Base-by-base conservation (phyloP, 2,888 invertebrate species). In the Brassicogethes aeneus region DNA sequence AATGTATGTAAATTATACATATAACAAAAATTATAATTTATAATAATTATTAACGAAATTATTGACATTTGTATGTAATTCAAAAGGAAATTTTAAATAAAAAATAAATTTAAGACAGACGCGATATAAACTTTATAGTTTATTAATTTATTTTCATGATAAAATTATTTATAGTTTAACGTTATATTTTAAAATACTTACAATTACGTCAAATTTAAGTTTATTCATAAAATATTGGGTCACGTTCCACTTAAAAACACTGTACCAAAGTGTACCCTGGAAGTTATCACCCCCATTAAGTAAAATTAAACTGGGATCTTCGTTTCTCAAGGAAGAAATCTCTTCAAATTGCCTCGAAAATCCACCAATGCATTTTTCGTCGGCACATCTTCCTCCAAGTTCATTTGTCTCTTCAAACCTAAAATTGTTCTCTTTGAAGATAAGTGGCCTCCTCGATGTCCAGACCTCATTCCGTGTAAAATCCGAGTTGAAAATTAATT, bases 181-280 rank as follows among this genome's bases (percentile, higher is more conserved):
- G n/a, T n/a, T n/a, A n/a, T n/a, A n/a, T n/a, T n/a, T n/a, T n/a
- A n/a, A 32, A 12, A 32, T 32, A 10, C 32, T 12, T 32, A 32
- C 32, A 38, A 32, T 5, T 5, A 13, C 32, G 14, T 32, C 32
- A 12, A 12, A 32, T 3, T 32, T 32, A 32, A 88, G 59, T 50
- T 77, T 62, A 57, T 88, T 87, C 66, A 88, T 76, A 53, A 89
- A 85, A 52, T 77, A 61, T 36, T 80, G 76, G 0, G 85, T 83
- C 1, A 81, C 76, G 49, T 79, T 79, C 78, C 82, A 83, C 48
- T 77, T 75, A 12, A 80, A 73, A 3, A 83, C 55, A 15, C 79
- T 81, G 57, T 86, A 88, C 83, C 85, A 89, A 10, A 85, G 71
- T 0, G 88, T 88, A 0, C 89, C 89, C 61, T 87, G 86, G 62